Base-by-base conservation (phyloP, 2,113 vertebrate species). In the Rhea pennata region DNA sequence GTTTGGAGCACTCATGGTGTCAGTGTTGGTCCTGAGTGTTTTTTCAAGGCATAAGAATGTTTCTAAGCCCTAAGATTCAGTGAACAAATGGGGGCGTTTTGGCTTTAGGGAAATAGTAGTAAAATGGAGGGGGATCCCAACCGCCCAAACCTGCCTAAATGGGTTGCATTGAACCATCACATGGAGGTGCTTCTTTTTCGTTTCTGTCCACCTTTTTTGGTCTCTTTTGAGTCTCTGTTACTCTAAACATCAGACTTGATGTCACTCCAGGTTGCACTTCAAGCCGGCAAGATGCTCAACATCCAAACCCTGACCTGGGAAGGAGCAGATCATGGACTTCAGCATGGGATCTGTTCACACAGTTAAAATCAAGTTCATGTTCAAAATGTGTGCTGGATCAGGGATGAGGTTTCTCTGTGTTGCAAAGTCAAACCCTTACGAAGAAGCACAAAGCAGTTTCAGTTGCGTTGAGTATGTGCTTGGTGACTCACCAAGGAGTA, bases 1-100 rank as follows among this genome's bases (percentile, higher is more conserved):
- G 23, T 84, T 82, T 42, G 53, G 53, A 87, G 87, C 56, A 19
- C 80, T 90, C 0, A 0, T 64, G 62, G n/a, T 0, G 0, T 80
- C 36, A 1, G 0, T 72, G 15, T 42, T 2, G 1, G 48, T 82
- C 76, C 61, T 39, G 53, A 16, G 22, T 61, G 26, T 29, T 59
- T 69, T 64, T 69, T 53, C 48, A 72, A 8, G 42, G 56, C 20
- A 12, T 82, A 54, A 71, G 36, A 17, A n/a, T 0, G 0, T 61
- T 33, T 17, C 39, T 77, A 82, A 77, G 67, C n/a, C 16, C 54
- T 50, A 39, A 27, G 40, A 12, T 77, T 50, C 59, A 44, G 42
- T 4, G 10, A 85, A 70, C n/a, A 92, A 62, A 73, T 54, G 9
- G 29, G 50, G 62, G 8, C 36, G 40, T 42, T 73, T 40, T 79